Percentiles rank a stretch among this genome's conserved stretches.
Conservation (phyloP, 2,888 invertebrate genomes). For the Microdon myrmicae region DNA sequence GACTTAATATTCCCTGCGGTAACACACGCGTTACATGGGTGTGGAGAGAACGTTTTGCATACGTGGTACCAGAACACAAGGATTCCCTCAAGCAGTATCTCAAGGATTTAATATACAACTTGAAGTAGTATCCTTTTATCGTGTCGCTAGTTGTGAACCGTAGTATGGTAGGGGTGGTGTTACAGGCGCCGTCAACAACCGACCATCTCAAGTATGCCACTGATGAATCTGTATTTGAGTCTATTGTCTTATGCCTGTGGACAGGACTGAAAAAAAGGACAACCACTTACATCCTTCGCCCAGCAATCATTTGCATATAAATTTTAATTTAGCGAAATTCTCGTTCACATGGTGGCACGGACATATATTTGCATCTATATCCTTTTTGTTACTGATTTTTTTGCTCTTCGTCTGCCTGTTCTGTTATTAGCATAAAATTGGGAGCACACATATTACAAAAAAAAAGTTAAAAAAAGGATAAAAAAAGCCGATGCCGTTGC, state of each 20-base stretch:
- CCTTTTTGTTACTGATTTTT: slow-evolving; percentile 18
- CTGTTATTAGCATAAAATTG: slow-evolving; percentile 21
- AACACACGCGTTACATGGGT: neutral
- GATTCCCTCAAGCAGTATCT: slow-evolving; percentile 18
- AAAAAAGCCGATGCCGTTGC: slow-evolving; percentile 1
- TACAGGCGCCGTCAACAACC: too few relatives aligned
- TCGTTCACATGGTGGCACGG: slow-evolving; percentile 21
- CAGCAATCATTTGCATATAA: slow-evolving; percentile 35
- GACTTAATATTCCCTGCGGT: slow-evolving; percentile 22
- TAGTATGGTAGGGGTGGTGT: neutral
- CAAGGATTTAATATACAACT: slow-evolving; percentile 43
- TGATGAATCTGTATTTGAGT: slow-evolving; percentile 11
- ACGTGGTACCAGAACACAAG: slow-evolving; percentile 1
- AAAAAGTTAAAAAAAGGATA: neutral
- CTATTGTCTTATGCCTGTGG: slow-evolving; percentile 28
- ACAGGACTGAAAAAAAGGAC: slow-evolving; percentile 21
- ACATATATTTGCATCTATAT: too few relatives aligned
- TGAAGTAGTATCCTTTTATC: slow-evolving; percentile 24
- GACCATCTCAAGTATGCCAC: neutral
- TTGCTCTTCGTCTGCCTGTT: too few relatives aligned
- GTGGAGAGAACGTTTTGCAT: slow-evolving; percentile 24
- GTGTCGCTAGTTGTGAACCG: neutral
- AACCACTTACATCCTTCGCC: slow-evolving; percentile 15
- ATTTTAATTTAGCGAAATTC: slow-evolving; percentile 36
- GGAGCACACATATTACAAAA: slow-evolving; percentile 10